Conservation (phyloP, 2,113 vertebrate genomes). For the Acrocephalus kingi region DNA sequence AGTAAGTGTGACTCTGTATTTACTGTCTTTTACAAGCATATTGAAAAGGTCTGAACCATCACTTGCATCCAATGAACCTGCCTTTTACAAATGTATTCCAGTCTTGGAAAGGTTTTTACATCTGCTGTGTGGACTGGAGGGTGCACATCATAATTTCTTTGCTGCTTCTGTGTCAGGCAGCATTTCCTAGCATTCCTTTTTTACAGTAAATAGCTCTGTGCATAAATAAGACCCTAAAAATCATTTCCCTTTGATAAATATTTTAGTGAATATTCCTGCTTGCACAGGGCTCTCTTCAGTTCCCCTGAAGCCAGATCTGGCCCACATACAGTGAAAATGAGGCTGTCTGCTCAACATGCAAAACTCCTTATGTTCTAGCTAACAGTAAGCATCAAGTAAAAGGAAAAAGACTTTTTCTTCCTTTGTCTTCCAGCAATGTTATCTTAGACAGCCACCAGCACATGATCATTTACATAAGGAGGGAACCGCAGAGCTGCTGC, state of each 20-base stretch:
- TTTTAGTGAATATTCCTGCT: constrained; percentile 46
- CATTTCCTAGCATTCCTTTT: not conserved
- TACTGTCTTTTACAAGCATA: not conserved
- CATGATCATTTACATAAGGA: constrained; percentile 60
- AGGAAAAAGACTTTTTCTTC: constrained; percentile 52
- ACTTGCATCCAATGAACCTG: not conserved
- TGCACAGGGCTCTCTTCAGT: not conserved
- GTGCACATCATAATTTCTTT: not conserved
- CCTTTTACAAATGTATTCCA: not conserved
- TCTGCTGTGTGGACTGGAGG: not conserved
- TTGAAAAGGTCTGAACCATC: not conserved
- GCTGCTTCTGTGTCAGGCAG: not conserved
- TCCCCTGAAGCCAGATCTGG: constrained; percentile 61
- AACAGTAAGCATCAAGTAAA: constrained; percentile 16
- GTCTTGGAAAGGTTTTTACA: not conserved
- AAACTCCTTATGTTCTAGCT: constrained; percentile 35
- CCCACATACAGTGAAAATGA: constrained; percentile 56
- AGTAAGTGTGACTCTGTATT: not conserved
- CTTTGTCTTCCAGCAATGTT: constrained; percentile 53
- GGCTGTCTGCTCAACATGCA: constrained; percentile 34
- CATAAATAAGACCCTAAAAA: constrained; percentile 47
- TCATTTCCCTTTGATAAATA: constrained; percentile 45
- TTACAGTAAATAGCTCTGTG: constrained; percentile 3
- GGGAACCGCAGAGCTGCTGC: constrained; percentile 56
- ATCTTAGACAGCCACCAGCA: constrained; percentile 53